A percentile compares a stretch with the other conserved stretches of the same genome.
Conservation (phyloP, 1,140 invertebrate genomes). For the Scaptodrosophila lebanonensis region DNA sequence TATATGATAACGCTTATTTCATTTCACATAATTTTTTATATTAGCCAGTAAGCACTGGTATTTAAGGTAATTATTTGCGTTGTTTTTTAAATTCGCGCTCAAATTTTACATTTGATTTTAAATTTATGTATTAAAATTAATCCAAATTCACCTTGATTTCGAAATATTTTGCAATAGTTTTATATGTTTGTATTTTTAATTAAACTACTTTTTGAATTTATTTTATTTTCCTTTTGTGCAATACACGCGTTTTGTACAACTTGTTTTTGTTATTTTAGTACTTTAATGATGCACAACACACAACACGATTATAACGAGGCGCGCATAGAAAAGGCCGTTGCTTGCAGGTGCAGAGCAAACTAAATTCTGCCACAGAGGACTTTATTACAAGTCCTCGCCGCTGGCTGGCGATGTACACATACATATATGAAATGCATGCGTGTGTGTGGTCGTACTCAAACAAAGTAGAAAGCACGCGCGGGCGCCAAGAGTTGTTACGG, state of each 20-base stretch:
- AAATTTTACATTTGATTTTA: constrained; percentile 19
- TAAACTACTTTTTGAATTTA: constrained; percentile 6
- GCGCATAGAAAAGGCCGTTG: constrained; percentile 57
- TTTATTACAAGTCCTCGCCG: constrained; percentile 18
- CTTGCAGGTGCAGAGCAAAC: constrained; percentile 49
- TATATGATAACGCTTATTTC: constrained; percentile 14
- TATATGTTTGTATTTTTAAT: constrained; percentile 2
- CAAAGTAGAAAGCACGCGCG: constrained; percentile 10
- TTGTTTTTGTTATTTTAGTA: constrained; percentile 41
- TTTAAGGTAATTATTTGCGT: too few relatives aligned
- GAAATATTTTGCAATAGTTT: too few relatives aligned
- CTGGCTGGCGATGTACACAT: background rate
- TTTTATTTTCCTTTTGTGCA: too few relatives aligned
- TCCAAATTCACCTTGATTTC: too few relatives aligned
- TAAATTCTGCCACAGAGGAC: constrained; percentile 30
- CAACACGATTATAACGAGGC: constrained; percentile 24
- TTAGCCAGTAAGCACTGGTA: too few relatives aligned
- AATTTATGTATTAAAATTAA: constrained; percentile 13
- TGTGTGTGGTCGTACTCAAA: constrained; percentile 2
- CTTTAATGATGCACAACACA: background rate
- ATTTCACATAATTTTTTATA: constrained; percentile 11
- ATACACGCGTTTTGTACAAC: too few relatives aligned
- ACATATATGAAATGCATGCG: too few relatives aligned
- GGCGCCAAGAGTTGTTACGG: too few relatives aligned
- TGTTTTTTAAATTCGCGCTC: constrained; percentile 43